Evolutionary conservation across 2,113 vertebrate genomes (phyloP), one percentile per base, ranked within the genome.

Genomic region (Paratilapia polleni): DNA sequence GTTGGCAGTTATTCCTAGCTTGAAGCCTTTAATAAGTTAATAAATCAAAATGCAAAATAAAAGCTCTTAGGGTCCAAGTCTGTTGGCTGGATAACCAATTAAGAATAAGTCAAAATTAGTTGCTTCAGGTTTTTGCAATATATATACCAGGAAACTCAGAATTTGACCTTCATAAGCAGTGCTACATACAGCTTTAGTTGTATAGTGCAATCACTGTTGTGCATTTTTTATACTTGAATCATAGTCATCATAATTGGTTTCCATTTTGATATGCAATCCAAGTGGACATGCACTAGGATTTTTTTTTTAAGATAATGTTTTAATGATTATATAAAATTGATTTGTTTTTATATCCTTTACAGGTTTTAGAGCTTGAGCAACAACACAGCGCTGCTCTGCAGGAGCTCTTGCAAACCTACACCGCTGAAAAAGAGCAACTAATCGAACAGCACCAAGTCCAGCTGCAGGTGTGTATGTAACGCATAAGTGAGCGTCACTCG

Each of bases 351-450:
- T 52, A 11, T 13, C 26, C 56, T 24, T 75, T 43, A 61, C 63
- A 95, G 94, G 95, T 96, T 24, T 56, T 97, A 47, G 87, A 88
- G 10, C 88, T 97, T 54, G 97, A 97, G 78, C 90, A 94, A 19
- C 96, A 96, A 62, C 96, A 97, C 68, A 88, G 92, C 26, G 62
- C 80, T n/a, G 92, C 96, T 57, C 88, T 97, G 4, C 88, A 95
- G 78, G 96, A 96, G 56, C 91, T 97, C 43, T 88, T 94, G 0
- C 85, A 93, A 0, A 64, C 94, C 28, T 96, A 89, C 31, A 17
- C 80, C 2, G 49, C 84, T 31, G 95, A 97, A 83, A 92, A 94
- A 24, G 89, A 93, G 52, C 95, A 95, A 57, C 92, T 97, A 24
- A 87, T 86, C 11, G 79, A 87, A n/a, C 93, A 95, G 38, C 95